These are phyloP conservation scores for Chaetoderma sp. DNA, from an alignment of 2,888 invertebrate genomes.

Conservation along the genomic window DNA sequence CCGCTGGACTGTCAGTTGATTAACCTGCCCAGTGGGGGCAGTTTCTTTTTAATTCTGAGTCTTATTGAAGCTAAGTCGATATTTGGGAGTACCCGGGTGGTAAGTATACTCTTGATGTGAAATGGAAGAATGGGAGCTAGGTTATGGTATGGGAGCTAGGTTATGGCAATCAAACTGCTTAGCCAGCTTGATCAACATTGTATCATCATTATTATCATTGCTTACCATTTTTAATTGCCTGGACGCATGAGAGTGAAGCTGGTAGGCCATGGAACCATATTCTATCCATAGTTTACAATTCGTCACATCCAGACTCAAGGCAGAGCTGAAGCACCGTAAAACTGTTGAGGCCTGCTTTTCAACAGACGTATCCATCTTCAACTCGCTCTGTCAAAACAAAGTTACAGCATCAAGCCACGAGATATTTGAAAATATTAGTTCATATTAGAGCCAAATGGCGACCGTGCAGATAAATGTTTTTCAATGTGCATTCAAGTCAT, in stretches of 20 bases:
- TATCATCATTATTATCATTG: background rate
- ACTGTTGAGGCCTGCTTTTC: conserved; percentile 74
- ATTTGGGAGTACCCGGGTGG: no score
- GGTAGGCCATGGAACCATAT: conserved; percentile 90
- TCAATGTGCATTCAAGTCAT: background rate
- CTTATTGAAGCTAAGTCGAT: no score
- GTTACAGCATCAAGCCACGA: background rate
- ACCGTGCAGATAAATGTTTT: background rate
- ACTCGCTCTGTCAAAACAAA: conserved; percentile 48
- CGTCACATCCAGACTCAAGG: conserved; percentile 79
- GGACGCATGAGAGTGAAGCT: conserved; percentile 90
- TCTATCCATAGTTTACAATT: conserved; percentile 86
- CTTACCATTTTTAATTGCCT: conserved; percentile 84
- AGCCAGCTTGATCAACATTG: no score
- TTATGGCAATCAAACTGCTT: no score
- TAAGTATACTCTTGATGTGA: no score
- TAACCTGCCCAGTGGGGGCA: no score
- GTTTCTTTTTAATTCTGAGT: no score
- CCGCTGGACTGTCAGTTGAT: no score
- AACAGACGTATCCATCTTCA: conserved; percentile 63
- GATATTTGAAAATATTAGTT: no score
- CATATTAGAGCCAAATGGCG: no score
- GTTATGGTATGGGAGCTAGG: no score
- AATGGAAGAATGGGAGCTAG: no score
- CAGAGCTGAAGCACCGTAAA: conserved; percentile 84